A percentile compares a stretch with the other conserved stretches of the same genome.
Conservation (phyloP, 2,113 vertebrate species). For the Pelodiscus sinensis region DNA sequence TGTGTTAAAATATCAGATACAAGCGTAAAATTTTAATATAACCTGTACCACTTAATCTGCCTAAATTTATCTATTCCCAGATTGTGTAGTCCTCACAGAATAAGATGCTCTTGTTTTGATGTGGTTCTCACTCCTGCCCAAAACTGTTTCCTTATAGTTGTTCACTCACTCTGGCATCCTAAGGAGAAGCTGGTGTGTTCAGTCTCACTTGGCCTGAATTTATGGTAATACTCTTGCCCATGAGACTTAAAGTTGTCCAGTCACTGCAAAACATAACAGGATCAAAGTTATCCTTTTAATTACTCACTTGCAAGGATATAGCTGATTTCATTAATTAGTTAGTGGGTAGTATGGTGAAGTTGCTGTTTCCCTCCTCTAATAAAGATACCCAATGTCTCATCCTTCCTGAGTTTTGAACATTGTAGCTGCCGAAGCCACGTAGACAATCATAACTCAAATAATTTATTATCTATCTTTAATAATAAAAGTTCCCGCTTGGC, state of each 20-base stretch:
- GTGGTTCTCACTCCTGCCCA: neutral
- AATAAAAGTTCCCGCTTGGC: neutral
- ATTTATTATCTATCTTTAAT: neutral
- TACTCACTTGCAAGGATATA: neutral
- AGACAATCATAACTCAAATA: neutral
- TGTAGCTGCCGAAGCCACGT: fast-evolving
- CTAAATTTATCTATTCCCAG: neutral
- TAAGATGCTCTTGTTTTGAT: constrained; percentile 21
- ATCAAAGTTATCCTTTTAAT: neutral
- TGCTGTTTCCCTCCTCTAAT: neutral
- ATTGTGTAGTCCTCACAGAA: neutral
- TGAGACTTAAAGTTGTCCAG: fast-evolving
- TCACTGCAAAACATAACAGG: neutral
- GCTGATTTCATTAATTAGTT: neutral
- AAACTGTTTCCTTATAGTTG: fast-evolving
- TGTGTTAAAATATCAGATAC: constrained; percentile 10
- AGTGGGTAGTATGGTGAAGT: neutral
- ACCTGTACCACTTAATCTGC: neutral
- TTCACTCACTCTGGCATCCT: neutral
- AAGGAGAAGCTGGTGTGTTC: neutral
- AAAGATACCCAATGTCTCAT: neutral
- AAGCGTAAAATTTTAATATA: constrained; percentile 11
- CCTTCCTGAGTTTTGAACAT: fast-evolving
- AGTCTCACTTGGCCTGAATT: neutral
- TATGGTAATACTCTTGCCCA: neutral